These are phyloP conservation scores for Unio delphinus DNA, from an alignment of 2,888 invertebrate species.

Conservation along the genomic window DNA sequence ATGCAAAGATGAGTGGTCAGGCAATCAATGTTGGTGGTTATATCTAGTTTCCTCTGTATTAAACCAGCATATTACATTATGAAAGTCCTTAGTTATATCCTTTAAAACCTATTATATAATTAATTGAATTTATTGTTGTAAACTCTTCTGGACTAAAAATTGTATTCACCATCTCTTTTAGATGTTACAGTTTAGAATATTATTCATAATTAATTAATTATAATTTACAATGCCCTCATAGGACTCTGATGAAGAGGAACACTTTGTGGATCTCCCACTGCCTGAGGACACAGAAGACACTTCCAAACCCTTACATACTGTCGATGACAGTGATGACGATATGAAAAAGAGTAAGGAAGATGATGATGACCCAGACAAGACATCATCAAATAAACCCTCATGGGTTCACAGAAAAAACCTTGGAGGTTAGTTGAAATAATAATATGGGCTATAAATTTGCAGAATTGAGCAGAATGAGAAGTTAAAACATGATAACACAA, in stretches of 20 bases:
- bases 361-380: conserved; percentile 43
- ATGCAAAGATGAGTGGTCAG: no score
- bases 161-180: no score
- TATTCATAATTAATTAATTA: not conserved
- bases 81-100: no score
- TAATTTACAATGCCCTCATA: conserved; percentile 14
- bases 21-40: no score
- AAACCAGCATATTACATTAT: no score
- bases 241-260: conserved; percentile 71
- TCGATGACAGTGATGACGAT: conserved; percentile 43
- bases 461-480: no score
- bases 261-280: conserved; percentile 68
- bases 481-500: no score
- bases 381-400: conserved; percentile 42
- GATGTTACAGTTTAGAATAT: no score
- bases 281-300: conserved; percentile 50
- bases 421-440: conserved; percentile 25
- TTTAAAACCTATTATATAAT: no score
- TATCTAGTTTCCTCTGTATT: no score
- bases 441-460: not conserved
- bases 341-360: conserved; percentile 14
- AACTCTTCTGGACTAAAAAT: no score
- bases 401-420: conserved; percentile 68
- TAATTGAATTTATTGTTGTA: no score
- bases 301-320: conserved; percentile 45